Conservation (phyloP, 2,888 invertebrate species). For the Ormia ochracea region DNA sequence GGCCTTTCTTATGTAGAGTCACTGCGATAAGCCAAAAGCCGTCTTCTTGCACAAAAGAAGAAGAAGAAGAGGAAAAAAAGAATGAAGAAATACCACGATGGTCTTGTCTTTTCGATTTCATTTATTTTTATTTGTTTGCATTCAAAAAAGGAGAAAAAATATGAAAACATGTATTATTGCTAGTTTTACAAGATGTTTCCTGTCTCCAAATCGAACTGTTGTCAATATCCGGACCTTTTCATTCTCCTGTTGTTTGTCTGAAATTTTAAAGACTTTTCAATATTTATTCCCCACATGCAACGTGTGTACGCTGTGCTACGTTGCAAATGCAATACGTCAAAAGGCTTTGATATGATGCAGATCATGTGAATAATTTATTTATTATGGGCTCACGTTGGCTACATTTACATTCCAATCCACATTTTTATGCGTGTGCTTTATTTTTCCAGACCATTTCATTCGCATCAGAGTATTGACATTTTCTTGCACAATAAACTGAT, state of each 20-base stretch:
- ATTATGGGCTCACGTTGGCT: slow-evolving; percentile 43
- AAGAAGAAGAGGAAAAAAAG: no score
- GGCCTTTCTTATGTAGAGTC: slow-evolving; percentile 52
- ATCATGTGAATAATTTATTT: slow-evolving; percentile 62
- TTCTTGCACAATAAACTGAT: no score
- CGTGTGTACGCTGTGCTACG: slow-evolving; percentile 44
- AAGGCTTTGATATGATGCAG: slow-evolving; percentile 58
- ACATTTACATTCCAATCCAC: not conserved
- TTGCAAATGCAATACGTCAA: slow-evolving; percentile 58
- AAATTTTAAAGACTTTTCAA: slow-evolving; percentile 49
- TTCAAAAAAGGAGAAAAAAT: not conserved
- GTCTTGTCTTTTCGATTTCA: slow-evolving; percentile 62
- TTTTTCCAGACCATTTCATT: not conserved
- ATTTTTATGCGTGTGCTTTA: not conserved
- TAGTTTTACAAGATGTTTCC: slow-evolving; percentile 77
- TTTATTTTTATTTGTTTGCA: slow-evolving; percentile 30
- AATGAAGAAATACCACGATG: not conserved
- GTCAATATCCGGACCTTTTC: slow-evolving; percentile 70
- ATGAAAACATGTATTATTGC: slow-evolving; percentile 72
- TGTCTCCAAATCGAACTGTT: slow-evolving; percentile 77
- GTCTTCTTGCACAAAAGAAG: no score
- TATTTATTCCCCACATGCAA: slow-evolving; percentile 54
- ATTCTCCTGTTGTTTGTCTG: slow-evolving; percentile 37
- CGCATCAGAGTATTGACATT: no score
- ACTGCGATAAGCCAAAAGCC: slow-evolving; percentile 42